Evolutionary conservation across 2,113 vertebrate species (phyloP), one percentile per base, ranked within the genome.

Genomic region (Corapipo altera): DNA sequence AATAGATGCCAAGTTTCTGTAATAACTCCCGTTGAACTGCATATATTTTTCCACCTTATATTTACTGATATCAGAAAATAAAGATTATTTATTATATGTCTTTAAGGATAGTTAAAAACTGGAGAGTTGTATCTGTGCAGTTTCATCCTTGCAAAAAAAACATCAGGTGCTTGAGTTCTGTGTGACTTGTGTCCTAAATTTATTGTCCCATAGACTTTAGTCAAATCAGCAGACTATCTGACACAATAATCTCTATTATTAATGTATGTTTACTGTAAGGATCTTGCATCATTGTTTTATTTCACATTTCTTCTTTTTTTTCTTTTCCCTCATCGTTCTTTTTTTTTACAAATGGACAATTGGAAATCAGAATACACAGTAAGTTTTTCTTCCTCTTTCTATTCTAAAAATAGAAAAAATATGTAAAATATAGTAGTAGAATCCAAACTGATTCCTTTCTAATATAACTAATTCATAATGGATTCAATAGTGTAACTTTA

Each of bases 311-410:
- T 91, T 92, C 95, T 95, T 80, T 95, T 95, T 94, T 95, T 72
- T 83, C 54, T 73, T 89, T 89, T 79, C 61, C 35, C 69, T 73
- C 66, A 28, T 70, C 24, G 6, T 83, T 61, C 35, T 77, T 76
- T 70, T 82, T 82, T 77, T 88, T 91, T 85, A 73, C 94, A 95
- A 88, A 95, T 95, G 96, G 85, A 88, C 97, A 89, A 84, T 52
- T 95, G 95, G 95, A 79, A 93, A 93, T 91, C 97, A 99, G 99
- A 99, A 98, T 99, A 99, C 92, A 99, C 99, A 77, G 99, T 99
- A 98, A 99, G 99, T 99, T 96, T 72, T 93, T 83, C 85, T 98
- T 96, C 62, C 73, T 97, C 59, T 95, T 97, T 95, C 93, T 95
- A 86, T 93, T 88, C 75, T 94, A 82, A 89, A 83, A 84, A 41